phyloP scores from a whole-genome alignment of 2,888 invertebrate species.

The Erannis defoliaria region DNA sequence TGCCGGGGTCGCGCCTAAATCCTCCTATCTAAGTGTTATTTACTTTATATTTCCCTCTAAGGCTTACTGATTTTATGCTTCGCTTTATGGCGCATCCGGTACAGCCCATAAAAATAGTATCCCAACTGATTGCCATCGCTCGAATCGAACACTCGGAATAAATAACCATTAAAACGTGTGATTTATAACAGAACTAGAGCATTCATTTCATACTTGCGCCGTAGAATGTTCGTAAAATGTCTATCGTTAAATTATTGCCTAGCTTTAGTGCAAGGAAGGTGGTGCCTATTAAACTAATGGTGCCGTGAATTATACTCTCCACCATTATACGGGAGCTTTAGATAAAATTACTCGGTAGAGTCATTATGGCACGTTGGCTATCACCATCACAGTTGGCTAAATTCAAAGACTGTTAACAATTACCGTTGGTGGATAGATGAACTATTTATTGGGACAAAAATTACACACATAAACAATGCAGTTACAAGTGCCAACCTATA shows the following conservation, averaged over 20 bases:
- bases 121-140: constrained; percentile 78
- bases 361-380: constrained; percentile 23
- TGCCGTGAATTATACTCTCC: constrained; percentile 40
- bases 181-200: constrained; percentile 65
- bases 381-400: constrained; percentile 5
- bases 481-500: too few relatives aligned
- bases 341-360: constrained; percentile 33
- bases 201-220: constrained; percentile 54
- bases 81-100: constrained; percentile 81
- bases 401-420: neutral
- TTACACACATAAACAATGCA: too few relatives aligned
- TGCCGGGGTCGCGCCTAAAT: constrained; percentile 65
- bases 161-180: constrained; percentile 77
- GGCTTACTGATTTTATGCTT: constrained; percentile 81
- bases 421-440: neutral
- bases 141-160: constrained; percentile 70
- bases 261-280: constrained; percentile 45
- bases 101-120: constrained; percentile 81
- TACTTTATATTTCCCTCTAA: constrained; percentile 79
- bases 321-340: constrained; percentile 32
- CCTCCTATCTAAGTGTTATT: constrained; percentile 80
- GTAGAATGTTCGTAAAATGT: constrained; percentile 50
- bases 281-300: constrained; percentile 45
- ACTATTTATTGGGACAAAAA: too few relatives aligned
- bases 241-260: constrained; percentile 45